Base-by-base conservation (phyloP, 1,140 invertebrate species). In the Ips nitidus region DNA sequence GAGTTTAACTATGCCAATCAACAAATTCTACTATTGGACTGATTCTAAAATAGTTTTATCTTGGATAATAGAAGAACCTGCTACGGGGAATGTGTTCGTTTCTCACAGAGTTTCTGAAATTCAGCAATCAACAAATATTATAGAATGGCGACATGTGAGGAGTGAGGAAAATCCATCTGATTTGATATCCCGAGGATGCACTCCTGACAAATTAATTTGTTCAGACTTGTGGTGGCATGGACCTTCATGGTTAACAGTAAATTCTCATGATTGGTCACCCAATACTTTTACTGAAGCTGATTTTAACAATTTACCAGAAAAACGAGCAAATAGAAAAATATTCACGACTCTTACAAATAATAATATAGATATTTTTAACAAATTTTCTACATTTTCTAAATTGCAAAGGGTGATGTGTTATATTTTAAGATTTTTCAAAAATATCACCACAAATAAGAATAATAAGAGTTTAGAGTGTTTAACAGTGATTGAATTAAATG, bases 91-190 rank as follows among this genome's bases (percentile, higher is more conserved):
- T 22, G 47, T 8, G 4, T 62, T 62, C 6, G 60, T 47, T 7
- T 73, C 71, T 3, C 80, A 83, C 69, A 63, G 78, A 52, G 75
- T 81, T 2, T 53, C 66, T 42, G 52, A 78, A 62, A 80, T 81
- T 53, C 77, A 79, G 65, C 62, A 74, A 50, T 2, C 71, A 2
- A 71, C 70, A 22, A 38, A 55, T 2, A 40, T 58, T 52, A 40
- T 38, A n/a, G 2, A 66, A 8, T 80, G 77, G 78, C 38, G 42
- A 3, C 70, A 80, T 70, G 76, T 78, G 5, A 39, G 58, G 7
- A 69, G 72, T 1, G 42, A 71, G 8, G 67, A 75, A 3, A 80
- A 80, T 71, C 76, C 77, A 6, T 77, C 78, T 2, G 78, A 80
- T 70, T 41, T 79, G 7, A 62, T 75, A 3, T 78, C 77, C 0